Evolutionary conservation across 2,113 vertebrate genomes (phyloP), one percentile per base, ranked within the genome.

Genomic region (Grantiella picta): DNA sequence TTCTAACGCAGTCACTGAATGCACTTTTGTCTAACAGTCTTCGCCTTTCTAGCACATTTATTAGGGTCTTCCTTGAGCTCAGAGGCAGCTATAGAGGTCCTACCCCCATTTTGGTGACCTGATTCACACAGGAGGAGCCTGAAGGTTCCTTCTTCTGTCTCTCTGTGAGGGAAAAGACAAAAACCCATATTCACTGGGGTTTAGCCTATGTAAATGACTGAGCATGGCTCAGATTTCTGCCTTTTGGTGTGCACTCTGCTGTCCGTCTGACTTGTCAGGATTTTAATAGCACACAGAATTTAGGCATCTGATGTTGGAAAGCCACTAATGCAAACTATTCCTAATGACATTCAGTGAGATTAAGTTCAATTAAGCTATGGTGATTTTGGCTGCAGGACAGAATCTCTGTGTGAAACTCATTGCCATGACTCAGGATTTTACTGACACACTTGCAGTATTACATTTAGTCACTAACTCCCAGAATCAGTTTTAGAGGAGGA

Each of bases 71-170:
- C 11, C 16, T 60, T 10, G 1, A 35, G 35, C 15, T 59, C 33
- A 56, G 25, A 31, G 9, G 18, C 28, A 91, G 29, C 52, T 75
- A 53, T 10, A 5, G 5, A 8, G 3, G 7, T 75, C 8, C 35
- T 50, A 12, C 4, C 4, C 8, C 2, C 0, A 4, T 4, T 15
- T 11, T 31, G 31, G 23, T n/a, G 20, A 19, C 6, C 22, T 70
- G 33, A 72, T 69, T 72, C 56, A 38, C 10, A 42, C 0, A 1
- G 8, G 9, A 29, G 10, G 13, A 69, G 2, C 9, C 35, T 35
- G 6, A 77, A 88, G 8, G 61, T 27, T 81, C 25, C 57, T 57
- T 23, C 23, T 59, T 65, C 38, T 79, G 18, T 27, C 19, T 44
- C 53, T 54, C 0, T 25, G 11, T 57, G n/a, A 59, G 10, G 9